Evolutionary conservation across 2,888 invertebrate genomes (phyloP), one percentile per base, ranked within the genome.

Genomic region (Phyto melanocephala): DNA sequence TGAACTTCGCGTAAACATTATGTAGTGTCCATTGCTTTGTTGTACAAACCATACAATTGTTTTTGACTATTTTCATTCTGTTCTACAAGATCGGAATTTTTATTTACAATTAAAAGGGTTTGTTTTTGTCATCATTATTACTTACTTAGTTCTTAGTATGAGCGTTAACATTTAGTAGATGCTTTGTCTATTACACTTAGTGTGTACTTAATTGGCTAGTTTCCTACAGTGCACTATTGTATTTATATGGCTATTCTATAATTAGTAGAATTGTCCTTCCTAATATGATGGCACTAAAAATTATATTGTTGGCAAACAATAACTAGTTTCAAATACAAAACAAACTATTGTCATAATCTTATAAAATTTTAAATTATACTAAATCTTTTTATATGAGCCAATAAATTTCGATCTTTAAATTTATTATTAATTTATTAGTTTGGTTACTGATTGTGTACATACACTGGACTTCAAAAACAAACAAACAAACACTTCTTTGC

Each of bases 221-320:
- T 28, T 28, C 28, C 28, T 6, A 6, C 6, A 28, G 28, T 28
- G 3, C 6, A 5, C 28, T 33, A 15, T 15, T 35, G 62, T 63
- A 54, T 42, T 20, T 63, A 63, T 70, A 70, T 62, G 37, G 37
- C 17, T 2, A 4, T 62, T 54, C 28, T 58, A 22, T 52, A 60
- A 60, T 77, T 42, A 45, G 37, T 70, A 33, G 10, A 70, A 54
- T 63, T 70, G 54, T 62, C 24, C 13, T 54, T 52, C 17, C 33
- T 40, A 45, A 40, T 33, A 45, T 24, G 22, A 15, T 20, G 17
- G 10, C 3, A n/a, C 22, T 8, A 37, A 45, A 24, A 42, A 22
- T 68, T 42, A 52, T 68, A 37, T 28, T 68, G 40, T 56, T 68
- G 33, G 50, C 40, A 68, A 76, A 75, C 45, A 65, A 33, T 74